Evolutionary conservation across 2,113 vertebrate species (phyloP).

Genomic region (Paradisaea rubra): DNA sequence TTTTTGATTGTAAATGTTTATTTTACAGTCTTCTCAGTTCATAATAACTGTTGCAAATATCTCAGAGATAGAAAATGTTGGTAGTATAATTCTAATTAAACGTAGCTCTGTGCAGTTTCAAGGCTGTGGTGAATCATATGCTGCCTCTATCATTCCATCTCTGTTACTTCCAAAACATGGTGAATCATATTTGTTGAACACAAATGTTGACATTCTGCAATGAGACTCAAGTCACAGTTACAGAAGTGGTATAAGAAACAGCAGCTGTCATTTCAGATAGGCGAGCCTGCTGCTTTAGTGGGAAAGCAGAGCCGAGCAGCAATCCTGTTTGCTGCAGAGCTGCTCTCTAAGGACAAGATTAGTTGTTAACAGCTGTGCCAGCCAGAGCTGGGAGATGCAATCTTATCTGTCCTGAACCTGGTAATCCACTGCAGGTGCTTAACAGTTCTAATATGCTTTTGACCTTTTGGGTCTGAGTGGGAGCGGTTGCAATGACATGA

Average conservation of each 20-base stretch:
- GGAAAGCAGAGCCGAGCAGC: not conserved
- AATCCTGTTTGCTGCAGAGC: not conserved
- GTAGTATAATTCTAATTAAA: not conserved
- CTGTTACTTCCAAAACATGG: not conserved
- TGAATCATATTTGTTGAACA: not conserved
- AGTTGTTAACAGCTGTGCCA: not conserved
- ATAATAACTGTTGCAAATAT: not conserved
- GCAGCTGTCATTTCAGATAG: constrained; percentile 1
- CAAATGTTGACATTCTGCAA: not conserved
- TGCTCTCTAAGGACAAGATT: not conserved
- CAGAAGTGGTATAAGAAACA: not conserved
- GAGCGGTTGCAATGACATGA: not conserved
- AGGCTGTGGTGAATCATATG: not conserved
- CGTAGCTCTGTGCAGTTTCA: not conserved
- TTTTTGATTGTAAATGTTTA: not conserved
- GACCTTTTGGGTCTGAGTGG: not conserved
- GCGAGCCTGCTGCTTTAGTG: not conserved
- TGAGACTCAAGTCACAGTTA: constrained; percentile 9
- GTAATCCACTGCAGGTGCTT: not conserved
- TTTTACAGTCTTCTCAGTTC: not conserved
- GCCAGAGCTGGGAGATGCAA: not conserved
- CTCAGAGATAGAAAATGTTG: not conserved
- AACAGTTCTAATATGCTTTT: not conserved
- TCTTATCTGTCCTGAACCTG: not conserved
- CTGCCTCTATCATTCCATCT: not conserved